phyloP scores from a whole-genome alignment of 2,888 invertebrate genomes.

The Dysmachus trigonus region DNA sequence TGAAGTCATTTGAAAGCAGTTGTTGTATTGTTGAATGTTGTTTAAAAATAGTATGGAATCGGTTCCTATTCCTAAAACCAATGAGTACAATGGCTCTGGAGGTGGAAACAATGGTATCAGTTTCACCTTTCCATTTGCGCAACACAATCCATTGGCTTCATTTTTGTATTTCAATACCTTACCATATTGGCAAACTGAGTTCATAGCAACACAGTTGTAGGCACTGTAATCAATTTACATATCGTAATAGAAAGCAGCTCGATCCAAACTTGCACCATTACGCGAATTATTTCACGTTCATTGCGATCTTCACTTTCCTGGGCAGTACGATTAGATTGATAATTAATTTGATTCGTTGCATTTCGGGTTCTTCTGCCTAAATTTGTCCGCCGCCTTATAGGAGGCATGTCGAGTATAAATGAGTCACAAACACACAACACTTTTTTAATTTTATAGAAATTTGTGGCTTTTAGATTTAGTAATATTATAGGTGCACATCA shows the following conservation, averaged over 20 bases:
- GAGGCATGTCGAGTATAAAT: background rate
- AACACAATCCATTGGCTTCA: background rate
- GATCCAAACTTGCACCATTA: conserved; percentile 45
- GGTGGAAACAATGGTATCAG: conserved; percentile 12
- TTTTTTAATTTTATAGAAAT: background rate
- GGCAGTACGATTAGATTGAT: conserved; percentile 55
- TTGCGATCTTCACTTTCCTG: conserved; percentile 54
- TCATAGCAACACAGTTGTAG: conserved; percentile 24
- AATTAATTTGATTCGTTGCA: conserved; percentile 56
- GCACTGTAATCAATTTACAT: conserved; percentile 36
- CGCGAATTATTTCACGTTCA: conserved; percentile 54
- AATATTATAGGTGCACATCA: background rate
- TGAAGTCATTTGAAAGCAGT: conserved; percentile 34
- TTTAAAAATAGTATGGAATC: conserved; percentile 47
- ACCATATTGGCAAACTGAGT: background rate
- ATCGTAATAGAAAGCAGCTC: conserved; percentile 34
- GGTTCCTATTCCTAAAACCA: conserved; percentile 33
- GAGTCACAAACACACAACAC: background rate
- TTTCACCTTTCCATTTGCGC: conserved; percentile 32
- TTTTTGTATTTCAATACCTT: background rate
- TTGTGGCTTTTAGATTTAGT: background rate
- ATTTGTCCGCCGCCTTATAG: background rate
- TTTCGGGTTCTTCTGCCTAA: conserved; percentile 50
- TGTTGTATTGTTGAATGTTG: conserved; percentile 35
- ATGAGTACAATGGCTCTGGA: conserved; percentile 39